Evolutionary conservation across 2,113 vertebrate species (phyloP), one percentile per base, ranked within the genome.

Genomic region (Xiphophorus maculatus): DNA sequence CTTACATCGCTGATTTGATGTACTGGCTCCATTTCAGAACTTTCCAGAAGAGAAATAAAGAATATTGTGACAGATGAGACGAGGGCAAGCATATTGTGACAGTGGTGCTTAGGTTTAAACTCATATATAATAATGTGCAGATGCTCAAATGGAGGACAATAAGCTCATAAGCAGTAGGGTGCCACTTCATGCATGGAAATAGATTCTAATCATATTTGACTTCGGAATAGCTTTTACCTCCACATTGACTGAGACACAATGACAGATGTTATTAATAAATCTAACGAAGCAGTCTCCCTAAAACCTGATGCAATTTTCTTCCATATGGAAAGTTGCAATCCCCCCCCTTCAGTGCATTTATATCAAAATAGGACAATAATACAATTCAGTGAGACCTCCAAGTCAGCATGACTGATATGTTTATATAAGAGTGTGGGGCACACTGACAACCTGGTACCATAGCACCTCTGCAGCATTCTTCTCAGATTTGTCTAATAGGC

Each of bases 341-440:
- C 83, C 33, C 7, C 35, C 80, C 84, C 71, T 81, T 77, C 33
- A 63, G 79, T 83, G 81, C 77, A 82, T 87, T 86, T 79, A 69
- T 62, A 81, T 80, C 60, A 87, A 91, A 91, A 90, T 81, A 79
- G 83, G 78, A 70, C 79, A 87, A 80, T 89, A 90, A 88, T 86
- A 87, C 86, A 89, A 93, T 88, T 91, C 74, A 72, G 76, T 63
- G 84, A 79, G 75, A 83, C 70, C 88, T 76, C 80, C 88, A 91
- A 94, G 92, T 89, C 89, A 73, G 92, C 93, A 93, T 94, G 93
- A 94, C 94, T 93, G 93, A 94, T 94, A 93, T 91, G 93, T 94
- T 94, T 94, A 93, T 94, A 93, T 86, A 87, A 84, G 82, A 79
- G 75, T 82, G 86, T 79, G 87, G 86, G 84, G 86, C 81, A 80